Evolutionary conservation across 2,797 vertebrate species (phyloP), one percentile per base, ranked within the genome.

Genomic region (Prunella strophiata): DNA sequence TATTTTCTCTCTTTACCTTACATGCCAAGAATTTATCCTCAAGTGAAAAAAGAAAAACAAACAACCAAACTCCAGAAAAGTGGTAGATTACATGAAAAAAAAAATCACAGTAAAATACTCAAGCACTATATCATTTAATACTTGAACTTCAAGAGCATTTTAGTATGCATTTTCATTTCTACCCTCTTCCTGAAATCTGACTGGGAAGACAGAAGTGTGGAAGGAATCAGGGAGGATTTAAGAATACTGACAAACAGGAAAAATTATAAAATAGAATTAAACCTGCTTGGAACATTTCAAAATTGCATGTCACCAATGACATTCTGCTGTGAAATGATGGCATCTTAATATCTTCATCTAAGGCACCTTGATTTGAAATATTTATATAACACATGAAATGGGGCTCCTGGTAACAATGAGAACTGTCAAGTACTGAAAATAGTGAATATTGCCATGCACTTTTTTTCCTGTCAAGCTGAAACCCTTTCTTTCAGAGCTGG

Each of bases 371-470:
- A 87, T 75, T 84, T 88, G 77, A 91, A 94, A 94, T 93, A 89
- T 94, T 95, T 94, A 91, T 88, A 80, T 91, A 88, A 89, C 51
- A 96, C 61, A 74, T 61, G 13, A 90, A 77, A 90, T 74, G 61
- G 32, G 42, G 52, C 83, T 68, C 45, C 54, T n/a, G 48, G 15
- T 74, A 77, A 95, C 66, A 93, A 84, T 52, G 45, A 77, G 59
- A 95, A 59, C 85, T 88, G 83, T 74, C 92, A 83, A 88, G 34
- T 16, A 48, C 52, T 72, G 85, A 86, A 88, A 93, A 91, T 45
- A 87, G 42, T 25, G 55, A 93, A 17, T 45, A 67, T 34, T 88
- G 67, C 74, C 74, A 48, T 45, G 34, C 17, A 79, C 17, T 34
- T 57, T 55, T 19, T 72, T 54, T 34, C 43, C 58, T 38, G 63